phyloP scores from a whole-genome alignment of 2,797 vertebrate species.

The Falco novaeseelandiae region DNA sequence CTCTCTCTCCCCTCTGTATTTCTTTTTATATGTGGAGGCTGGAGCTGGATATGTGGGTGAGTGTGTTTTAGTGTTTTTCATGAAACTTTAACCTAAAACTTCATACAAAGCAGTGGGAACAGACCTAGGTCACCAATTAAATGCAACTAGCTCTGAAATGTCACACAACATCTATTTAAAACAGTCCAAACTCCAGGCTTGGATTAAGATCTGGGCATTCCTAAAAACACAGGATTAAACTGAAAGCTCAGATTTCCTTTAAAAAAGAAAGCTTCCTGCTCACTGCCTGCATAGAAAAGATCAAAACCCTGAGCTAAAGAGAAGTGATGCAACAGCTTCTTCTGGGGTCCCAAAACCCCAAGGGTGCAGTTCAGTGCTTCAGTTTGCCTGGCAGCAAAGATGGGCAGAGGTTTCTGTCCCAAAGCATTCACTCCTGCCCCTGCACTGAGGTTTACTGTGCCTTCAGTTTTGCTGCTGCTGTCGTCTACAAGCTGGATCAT shows the following conservation, averaged over 20 bases:
- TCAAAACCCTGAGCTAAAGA: background rate
- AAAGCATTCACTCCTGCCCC: background rate
- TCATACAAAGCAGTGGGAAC: background rate
- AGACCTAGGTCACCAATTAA: conserved; percentile 29
- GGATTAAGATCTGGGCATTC: conserved; percentile 46
- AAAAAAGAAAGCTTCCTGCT: conserved; percentile 39
- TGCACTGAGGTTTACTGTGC: background rate
- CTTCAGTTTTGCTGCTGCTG: background rate
- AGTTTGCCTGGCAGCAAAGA: background rate
- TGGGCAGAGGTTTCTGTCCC: background rate
- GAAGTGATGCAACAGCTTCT: conserved; percentile 9
- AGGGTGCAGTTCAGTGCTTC: background rate
- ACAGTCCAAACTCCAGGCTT: conserved; percentile 23
- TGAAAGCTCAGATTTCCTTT: conserved; percentile 60
- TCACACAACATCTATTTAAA: conserved; percentile 54
- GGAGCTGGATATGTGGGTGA: background rate
- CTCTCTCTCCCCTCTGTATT: background rate
- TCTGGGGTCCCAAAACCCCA: background rate
- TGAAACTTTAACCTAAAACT: conserved; percentile 10
- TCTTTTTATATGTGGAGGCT: background rate
- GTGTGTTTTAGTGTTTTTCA: conserved; percentile 9
- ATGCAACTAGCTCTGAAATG: conserved; percentile 35
- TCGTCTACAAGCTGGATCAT: background rate
- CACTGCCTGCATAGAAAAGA: conserved; percentile 21
- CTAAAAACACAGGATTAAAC: conserved; percentile 59